phyloP scores from a whole-genome alignment of 2,797 vertebrate genomes.

The Echeneis naucrates region DNA sequence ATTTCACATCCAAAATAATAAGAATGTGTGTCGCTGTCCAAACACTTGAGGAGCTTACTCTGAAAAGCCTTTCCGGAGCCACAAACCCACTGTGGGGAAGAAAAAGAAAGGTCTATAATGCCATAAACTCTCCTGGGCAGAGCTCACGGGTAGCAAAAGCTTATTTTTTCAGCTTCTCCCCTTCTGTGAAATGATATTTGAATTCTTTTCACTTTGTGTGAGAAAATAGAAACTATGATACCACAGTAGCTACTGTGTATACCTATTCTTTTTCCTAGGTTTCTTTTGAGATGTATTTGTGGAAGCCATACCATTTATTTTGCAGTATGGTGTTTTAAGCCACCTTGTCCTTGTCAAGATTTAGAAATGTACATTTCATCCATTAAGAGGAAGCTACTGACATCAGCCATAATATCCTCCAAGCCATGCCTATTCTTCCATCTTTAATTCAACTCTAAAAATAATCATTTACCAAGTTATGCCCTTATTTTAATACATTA shows the following conservation, averaged over 20 bases:
- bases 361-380: background rate
- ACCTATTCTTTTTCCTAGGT: background rate
- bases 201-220: background rate
- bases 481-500: background rate
- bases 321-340: background rate
- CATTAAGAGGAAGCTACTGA: background rate
- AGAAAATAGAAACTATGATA: background rate
- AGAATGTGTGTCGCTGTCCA: conserved; percentile 58
- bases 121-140: conserved; percentile 34
- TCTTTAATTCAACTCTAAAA: background rate
- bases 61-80: conserved; percentile 43
- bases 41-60: conserved; percentile 57
- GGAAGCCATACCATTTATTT: background rate
- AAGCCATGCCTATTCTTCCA: background rate
- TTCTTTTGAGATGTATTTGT: background rate
- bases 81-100: conserved; percentile 22
- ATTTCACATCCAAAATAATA: conserved; percentile 64
- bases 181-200: background rate
- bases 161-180: background rate
- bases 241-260: background rate
- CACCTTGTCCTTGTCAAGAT: background rate
- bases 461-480: background rate
- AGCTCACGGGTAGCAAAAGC: conserved; percentile 33
- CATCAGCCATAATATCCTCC: background rate
- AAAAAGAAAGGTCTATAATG: conserved; percentile 29